Evolutionary conservation across 1,140 invertebrate genomes (phyloP).

Genomic region (Proctacanthus coquilletti): DNA sequence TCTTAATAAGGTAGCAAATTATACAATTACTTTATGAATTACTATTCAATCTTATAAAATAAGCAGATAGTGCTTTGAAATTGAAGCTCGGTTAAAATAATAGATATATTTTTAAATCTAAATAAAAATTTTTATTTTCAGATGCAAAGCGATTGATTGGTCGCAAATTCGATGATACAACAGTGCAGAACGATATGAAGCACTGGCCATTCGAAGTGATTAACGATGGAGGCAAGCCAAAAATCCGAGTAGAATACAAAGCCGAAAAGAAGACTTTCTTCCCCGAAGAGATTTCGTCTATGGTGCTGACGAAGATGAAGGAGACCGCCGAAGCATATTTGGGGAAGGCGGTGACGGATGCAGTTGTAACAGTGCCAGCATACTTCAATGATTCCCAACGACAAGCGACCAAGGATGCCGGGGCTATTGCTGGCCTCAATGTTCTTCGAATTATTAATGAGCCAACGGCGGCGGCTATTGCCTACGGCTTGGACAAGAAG

Average conservation of each 20-base stretch:
- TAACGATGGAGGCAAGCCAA: conserved; percentile 65
- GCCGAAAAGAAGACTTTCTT: conserved; percentile 78
- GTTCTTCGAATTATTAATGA: conserved; percentile 86
- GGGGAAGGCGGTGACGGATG: conserved; percentile 73
- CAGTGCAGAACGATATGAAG: conserved; percentile 87
- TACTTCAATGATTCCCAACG: conserved; percentile 86
- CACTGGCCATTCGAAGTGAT: conserved; percentile 91
- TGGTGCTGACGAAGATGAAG: conserved; percentile 87
- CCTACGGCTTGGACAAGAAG: conserved; percentile 97
- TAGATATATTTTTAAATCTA: too few species aligned
- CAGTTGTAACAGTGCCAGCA: conserved; percentile 81
- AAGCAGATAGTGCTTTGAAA: too few species aligned
- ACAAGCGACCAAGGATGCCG: conserved; percentile 83
- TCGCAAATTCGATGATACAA: conserved; percentile 75
- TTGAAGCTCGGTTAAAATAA: too few species aligned
- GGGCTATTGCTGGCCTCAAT: conserved; percentile 70
- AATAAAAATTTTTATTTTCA: conserved; percentile 58
- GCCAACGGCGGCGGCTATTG: conserved; percentile 97
- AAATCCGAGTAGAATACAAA: conserved; percentile 77
- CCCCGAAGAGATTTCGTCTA: conserved; percentile 80
- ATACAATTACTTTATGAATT: too few species aligned
- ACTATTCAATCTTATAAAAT: too few species aligned
- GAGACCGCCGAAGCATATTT: conserved; percentile 90
- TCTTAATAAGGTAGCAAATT: too few species aligned
- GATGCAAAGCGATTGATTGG: conserved; percentile 87